phyloP scores from a whole-genome alignment of 2,797 vertebrate genomes.

The Sebastolobus altivelis region DNA sequence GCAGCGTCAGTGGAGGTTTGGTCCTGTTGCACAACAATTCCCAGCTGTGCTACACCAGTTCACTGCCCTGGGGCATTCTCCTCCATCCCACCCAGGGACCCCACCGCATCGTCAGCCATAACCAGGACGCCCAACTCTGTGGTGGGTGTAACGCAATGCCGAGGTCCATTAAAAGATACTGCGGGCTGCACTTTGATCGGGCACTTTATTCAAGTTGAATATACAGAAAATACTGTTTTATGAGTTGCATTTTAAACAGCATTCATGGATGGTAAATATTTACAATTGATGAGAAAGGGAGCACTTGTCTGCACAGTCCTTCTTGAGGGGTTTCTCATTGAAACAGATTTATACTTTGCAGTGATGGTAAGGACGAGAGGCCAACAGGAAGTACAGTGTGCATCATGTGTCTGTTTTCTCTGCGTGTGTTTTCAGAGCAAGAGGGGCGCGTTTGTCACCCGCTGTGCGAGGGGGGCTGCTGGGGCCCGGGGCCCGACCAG shows the following conservation, averaged over 20 bases:
- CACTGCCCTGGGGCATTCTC: slow-evolving; percentile 89
- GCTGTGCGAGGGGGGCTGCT: slow-evolving; percentile 90
- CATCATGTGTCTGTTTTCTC: slow-evolving; percentile 2
- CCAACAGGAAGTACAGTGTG: background rate
- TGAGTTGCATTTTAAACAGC: background rate
- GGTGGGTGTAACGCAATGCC: slow-evolving; percentile 76
- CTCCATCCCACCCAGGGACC: slow-evolving; percentile 87
- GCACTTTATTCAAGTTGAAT: background rate
- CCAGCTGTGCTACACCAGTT: slow-evolving; percentile 90
- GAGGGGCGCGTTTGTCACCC: slow-evolving; percentile 87
- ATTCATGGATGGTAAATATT: background rate
- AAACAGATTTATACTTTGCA: background rate
- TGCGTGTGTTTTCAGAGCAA: slow-evolving; percentile 78
- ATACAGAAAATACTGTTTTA: background rate
- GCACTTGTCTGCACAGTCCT: background rate
- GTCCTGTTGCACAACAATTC: slow-evolving; percentile 92
- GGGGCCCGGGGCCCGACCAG: slow-evolving; percentile 93
- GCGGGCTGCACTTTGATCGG: slow-evolving; percentile 1
- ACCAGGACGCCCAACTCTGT: slow-evolving; percentile 86
- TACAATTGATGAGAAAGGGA: background rate
- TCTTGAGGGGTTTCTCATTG: background rate
- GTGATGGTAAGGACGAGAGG: background rate
- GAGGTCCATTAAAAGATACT: background rate
- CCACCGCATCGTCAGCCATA: slow-evolving; percentile 87
- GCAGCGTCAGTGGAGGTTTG: slow-evolving; percentile 92